Evolutionary conservation across 2,113 vertebrate species (phyloP).

Genomic region (Brachyhypopomus occidentalis): DNA sequence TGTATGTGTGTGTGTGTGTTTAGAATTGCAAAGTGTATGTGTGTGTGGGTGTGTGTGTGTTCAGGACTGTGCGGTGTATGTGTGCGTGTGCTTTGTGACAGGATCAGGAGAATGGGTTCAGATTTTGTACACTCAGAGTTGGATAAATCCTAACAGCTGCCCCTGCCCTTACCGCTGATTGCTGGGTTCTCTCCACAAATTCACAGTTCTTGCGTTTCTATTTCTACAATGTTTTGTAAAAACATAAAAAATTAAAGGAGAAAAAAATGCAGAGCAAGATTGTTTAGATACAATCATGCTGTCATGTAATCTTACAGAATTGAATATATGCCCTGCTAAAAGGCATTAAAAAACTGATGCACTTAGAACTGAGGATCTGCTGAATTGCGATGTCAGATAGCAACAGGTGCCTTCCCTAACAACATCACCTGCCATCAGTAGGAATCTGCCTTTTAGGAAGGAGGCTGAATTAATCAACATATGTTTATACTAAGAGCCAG

Average conservation of each 20-base stretch:
- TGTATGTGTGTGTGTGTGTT: not conserved
- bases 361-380: not conserved
- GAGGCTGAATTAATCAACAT: not conserved
- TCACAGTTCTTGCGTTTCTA: constrained; percentile 11
- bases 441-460: not conserved
- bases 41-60: no score
- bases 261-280: not conserved
- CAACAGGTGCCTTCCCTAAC: constrained; percentile 10
- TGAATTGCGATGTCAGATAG: constrained; percentile 11
- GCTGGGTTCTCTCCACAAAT: not conserved
- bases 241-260: not conserved
- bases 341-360: not conserved
- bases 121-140: not conserved
- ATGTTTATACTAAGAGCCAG: not conserved
- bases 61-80: no score
- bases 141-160: not conserved
- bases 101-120: not conserved
- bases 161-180: not conserved
- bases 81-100: not conserved
- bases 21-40: no score
- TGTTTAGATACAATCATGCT: no score
- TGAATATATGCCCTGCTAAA: no score
- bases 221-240: not conserved
- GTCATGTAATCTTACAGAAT: no score
- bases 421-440: constrained; percentile 4